phyloP scores from a whole-genome alignment of 2,113 vertebrate species.

The Sitta europaea region DNA sequence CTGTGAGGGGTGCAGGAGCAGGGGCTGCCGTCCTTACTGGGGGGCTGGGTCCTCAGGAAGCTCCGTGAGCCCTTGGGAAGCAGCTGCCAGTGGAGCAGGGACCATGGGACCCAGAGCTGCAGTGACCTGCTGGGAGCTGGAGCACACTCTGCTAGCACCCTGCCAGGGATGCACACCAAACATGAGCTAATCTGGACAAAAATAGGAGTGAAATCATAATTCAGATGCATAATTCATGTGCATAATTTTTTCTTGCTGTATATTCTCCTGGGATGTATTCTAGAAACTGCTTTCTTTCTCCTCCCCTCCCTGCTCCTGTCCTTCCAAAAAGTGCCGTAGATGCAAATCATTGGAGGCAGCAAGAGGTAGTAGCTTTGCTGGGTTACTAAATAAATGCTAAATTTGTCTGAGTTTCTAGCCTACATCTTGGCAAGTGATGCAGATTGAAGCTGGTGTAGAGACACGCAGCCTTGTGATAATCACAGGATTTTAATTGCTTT shows the following conservation, averaged over 20 bases:
- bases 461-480: not conserved
- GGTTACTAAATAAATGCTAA: conserved; percentile 34
- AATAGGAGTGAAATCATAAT: conserved; percentile 67
- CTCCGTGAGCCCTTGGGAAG: not conserved
- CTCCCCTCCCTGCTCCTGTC: not conserved
- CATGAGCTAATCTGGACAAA: conserved; percentile 67
- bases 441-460: conserved; percentile 12
- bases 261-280: conserved; percentile 43
- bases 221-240: conserved; percentile 67
- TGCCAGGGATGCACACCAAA: conserved; percentile 55
- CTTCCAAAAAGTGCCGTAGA: conserved; percentile 37
- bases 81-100: not conserved
- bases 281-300: conserved; percentile 47
- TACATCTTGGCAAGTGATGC: conserved; percentile 12
- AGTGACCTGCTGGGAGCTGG: conserved; percentile 12
- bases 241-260: conserved; percentile 58
- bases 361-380: conserved; percentile 29
- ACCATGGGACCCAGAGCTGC: not conserved
- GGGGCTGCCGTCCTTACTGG: fast-evolving
- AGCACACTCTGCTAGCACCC: not conserved
- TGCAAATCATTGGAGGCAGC: conserved; percentile 32
- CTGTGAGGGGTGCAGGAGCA: not conserved
- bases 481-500: conserved; percentile 48
- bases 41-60: not conserved
- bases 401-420: conserved; percentile 46